Evolutionary conservation across 2,113 vertebrate species (phyloP).

Genomic region (Ceyx margarethae): DNA sequence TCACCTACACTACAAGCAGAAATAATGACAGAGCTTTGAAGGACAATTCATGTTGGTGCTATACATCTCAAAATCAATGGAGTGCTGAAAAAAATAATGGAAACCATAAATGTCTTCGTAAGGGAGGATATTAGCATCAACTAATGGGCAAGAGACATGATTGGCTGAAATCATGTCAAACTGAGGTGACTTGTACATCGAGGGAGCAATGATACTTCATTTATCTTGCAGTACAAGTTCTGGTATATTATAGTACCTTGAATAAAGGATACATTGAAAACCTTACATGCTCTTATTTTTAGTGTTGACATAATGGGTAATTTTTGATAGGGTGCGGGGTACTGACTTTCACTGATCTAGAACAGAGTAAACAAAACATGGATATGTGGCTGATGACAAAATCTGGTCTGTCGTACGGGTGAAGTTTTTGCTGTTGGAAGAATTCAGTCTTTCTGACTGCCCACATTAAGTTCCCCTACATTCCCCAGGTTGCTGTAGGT

Average conservation of each 20-base stretch:
- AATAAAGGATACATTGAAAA: not conserved
- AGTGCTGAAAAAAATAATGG: conserved; percentile 42
- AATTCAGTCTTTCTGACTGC: not conserved
- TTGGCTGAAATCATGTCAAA: conserved; percentile 1
- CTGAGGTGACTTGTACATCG: not conserved
- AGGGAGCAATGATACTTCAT: not conserved
- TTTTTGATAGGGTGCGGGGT: not conserved
- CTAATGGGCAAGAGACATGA: not conserved
- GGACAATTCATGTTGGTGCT: conserved; percentile 21
- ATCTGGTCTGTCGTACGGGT: rapidly evolving
- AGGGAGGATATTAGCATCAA: not conserved
- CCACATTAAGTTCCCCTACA: rapidly evolving
- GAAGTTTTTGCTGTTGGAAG: not conserved
- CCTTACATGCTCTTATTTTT: not conserved
- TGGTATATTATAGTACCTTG: not conserved
- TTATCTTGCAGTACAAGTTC: not conserved
- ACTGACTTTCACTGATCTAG: not conserved
- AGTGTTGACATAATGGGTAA: not conserved
- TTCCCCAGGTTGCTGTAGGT: not conserved
- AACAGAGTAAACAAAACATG: not conserved
- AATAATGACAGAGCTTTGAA: conserved; percentile 17
- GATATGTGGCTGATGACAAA: not conserved
- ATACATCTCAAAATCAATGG: conserved; percentile 40
- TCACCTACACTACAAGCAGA: not conserved
- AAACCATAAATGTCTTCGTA: conserved; percentile 23